Conservation (phyloP, 1,140 invertebrate species). For the Trinorchestia longiramus region DNA sequence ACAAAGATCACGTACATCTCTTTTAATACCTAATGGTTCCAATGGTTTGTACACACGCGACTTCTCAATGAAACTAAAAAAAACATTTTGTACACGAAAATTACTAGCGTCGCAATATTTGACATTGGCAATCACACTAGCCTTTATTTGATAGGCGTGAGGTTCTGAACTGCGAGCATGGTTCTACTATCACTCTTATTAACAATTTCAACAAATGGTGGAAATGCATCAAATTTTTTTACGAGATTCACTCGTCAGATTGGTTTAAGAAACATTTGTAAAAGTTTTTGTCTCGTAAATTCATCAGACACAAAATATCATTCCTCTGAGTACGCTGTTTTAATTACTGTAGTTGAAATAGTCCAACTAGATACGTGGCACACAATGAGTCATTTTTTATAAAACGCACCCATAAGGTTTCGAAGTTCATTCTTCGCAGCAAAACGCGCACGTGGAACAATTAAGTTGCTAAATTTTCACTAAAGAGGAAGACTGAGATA, state of each 20-base stretch:
- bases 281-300: neutral
- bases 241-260: neutral
- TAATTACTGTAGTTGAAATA: neutral
- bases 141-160: neutral
- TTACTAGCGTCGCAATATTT: neutral
- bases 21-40: neutral
- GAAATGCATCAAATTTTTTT: neutral
- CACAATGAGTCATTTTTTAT: neutral
- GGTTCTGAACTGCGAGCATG: no score
- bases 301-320: neutral
- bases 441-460: neutral
- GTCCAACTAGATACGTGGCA: neutral
- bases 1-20: neutral
- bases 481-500: neutral
- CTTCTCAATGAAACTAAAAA: neutral
- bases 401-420: neutral
- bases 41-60: neutral
- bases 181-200: neutral
- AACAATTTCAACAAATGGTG: neutral
- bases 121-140: neutral
- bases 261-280: neutral
- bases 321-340: neutral
- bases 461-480: neutral
- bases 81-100: neutral
- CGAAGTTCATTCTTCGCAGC: neutral